These are phyloP conservation scores for Drosophila elegans DNA, from an alignment of 1,140 invertebrate species.

Conservation along the genomic window DNA sequence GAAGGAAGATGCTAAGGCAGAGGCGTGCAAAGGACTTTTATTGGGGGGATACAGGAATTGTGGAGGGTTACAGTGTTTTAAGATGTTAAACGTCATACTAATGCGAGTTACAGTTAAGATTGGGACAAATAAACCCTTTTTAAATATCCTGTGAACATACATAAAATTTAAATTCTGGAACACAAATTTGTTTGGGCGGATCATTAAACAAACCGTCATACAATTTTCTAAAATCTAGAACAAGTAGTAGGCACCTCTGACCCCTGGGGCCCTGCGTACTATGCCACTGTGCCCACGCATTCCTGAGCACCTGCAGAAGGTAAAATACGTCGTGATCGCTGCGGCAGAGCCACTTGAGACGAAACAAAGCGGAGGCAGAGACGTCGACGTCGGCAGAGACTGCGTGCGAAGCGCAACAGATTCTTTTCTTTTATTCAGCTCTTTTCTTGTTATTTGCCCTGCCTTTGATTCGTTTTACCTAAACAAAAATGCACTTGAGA, in stretches of 20 bases:
- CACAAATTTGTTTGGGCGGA: too few species aligned
- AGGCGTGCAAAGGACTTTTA: neutral
- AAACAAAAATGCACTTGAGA: constrained; percentile 82
- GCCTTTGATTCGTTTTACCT: constrained; percentile 80
- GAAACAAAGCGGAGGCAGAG: constrained; percentile 61
- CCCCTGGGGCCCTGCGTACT: neutral
- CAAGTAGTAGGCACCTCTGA: neutral
- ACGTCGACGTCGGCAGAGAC: constrained; percentile 37
- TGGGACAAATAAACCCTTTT: too few species aligned
- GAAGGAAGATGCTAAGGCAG: constrained; percentile 15
- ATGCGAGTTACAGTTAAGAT: too few species aligned
- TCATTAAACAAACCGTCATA: too few species aligned
- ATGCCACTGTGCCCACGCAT: constrained; percentile 46
- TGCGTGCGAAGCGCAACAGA: constrained; percentile 76
- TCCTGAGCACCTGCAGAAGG: constrained; percentile 71
- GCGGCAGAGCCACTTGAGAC: constrained; percentile 69
- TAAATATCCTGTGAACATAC: too few species aligned
- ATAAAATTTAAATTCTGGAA: too few species aligned
- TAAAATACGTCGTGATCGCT: constrained; percentile 47
- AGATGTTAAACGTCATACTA: too few species aligned
- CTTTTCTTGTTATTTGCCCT: constrained; percentile 78
- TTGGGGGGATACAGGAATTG: too few species aligned
- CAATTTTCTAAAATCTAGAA: too few species aligned
- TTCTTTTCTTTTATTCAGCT: constrained; percentile 68
- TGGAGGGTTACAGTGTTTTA: too few species aligned